Percentiles rank a stretch among this genome's conserved stretches.
Conservation (phyloP, 2,797 vertebrate species). For the Sus cebifrons region DNA sequence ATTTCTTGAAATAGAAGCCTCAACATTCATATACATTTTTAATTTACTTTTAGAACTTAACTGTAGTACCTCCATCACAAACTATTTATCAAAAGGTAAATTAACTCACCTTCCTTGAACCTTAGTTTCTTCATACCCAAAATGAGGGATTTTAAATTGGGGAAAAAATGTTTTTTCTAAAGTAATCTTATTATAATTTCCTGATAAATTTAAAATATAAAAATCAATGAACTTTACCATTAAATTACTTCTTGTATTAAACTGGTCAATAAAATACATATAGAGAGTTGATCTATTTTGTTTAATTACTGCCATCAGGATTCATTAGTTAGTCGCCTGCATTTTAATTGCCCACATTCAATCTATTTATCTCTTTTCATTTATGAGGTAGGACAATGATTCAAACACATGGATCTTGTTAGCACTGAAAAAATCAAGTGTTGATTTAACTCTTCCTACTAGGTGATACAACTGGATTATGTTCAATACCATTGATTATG, state of each 20-base stretch:
- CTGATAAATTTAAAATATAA: constrained; percentile 6
- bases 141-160: background rate
- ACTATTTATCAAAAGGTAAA: background rate
- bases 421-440: constrained; percentile 14
- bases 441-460: background rate
- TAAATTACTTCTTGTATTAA: background rate
- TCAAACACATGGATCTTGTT: background rate
- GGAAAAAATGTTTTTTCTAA: background rate
- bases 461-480: background rate
- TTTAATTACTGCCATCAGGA: constrained; percentile 23
- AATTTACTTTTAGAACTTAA: background rate
- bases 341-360: constrained; percentile 1
- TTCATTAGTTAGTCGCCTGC: background rate
- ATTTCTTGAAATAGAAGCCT: constrained; percentile 28
- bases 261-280: background rate
- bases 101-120: background rate
- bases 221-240: background rate
- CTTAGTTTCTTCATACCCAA: background rate
- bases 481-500: constrained; percentile 16
- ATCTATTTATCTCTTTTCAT: background rate
- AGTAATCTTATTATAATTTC: constrained; percentile 28
- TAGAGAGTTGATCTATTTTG: background rate
- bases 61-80: background rate
- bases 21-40: background rate
- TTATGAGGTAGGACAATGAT: background rate